phyloP scores from a whole-genome alignment of 2,113 vertebrate genomes.

The Anolis carolinensis region DNA sequence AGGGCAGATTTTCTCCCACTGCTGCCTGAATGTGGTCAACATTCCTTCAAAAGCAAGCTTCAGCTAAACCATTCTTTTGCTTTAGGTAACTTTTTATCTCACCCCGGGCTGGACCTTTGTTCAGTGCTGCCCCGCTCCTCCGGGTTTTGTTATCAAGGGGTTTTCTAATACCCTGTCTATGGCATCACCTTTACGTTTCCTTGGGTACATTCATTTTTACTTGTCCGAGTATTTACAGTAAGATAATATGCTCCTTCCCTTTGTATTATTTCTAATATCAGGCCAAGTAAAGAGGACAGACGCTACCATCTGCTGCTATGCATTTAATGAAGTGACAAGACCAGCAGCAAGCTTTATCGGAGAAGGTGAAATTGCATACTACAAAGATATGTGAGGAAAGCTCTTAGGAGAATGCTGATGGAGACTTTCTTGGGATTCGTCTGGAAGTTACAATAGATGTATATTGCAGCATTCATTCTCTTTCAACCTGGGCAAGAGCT shows the following conservation, averaged over 20 bases:
- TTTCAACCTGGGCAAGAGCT: background rate
- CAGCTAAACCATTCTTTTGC: background rate
- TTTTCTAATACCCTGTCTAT: background rate
- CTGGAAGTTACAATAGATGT: background rate
- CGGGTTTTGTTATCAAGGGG: background rate
- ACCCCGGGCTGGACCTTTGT: background rate
- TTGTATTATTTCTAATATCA: background rate
- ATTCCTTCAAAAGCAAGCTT: background rate
- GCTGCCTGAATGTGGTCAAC: background rate
- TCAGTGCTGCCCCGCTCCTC: background rate
- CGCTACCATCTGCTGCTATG: background rate
- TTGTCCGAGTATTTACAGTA: background rate
- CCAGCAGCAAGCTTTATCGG: slow-evolving; percentile 15
- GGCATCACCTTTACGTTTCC: background rate
- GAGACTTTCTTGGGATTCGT: background rate
- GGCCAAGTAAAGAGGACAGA: background rate
- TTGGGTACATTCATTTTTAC: background rate
- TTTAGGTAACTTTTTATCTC: background rate
- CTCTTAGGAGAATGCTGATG: background rate
- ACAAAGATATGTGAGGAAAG: background rate
- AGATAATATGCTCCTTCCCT: background rate
- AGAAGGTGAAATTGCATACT: slow-evolving; percentile 6
- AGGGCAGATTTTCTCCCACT: too few relatives aligned
- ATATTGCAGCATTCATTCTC: background rate
- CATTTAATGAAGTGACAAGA: background rate